Percentiles rank a stretch among this genome's conserved stretches.
Evolutionary conservation across 2,797 vertebrate genomes (phyloP).

Genomic region (Pygocentrus nattereri): DNA sequence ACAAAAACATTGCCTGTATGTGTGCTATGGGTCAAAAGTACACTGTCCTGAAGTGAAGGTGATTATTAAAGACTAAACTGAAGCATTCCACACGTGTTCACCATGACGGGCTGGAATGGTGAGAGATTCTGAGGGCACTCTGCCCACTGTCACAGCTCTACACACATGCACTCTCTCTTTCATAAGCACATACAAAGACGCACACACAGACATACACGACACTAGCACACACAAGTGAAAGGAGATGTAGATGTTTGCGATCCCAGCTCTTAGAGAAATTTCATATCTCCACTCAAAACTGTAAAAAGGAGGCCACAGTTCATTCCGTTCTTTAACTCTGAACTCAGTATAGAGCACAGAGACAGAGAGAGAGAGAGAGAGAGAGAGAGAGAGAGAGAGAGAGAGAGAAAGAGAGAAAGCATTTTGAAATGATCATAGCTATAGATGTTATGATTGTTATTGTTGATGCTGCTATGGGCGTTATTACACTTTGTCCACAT

Average conservation of each 20-base stretch:
- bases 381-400: background rate
- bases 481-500: background rate
- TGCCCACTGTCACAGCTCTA: background rate
- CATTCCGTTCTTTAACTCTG: background rate
- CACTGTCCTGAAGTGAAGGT: background rate
- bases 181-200: background rate
- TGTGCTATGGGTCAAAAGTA: background rate
- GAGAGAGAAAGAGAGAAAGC: background rate
- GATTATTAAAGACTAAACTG: background rate
- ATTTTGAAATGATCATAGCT: too few species aligned
- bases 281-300: slow-evolving; percentile 18
- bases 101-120: background rate
- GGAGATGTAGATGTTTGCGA: background rate
- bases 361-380: slow-evolving; percentile 1
- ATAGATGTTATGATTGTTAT: too few species aligned
- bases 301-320: background rate
- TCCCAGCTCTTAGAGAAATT: background rate
- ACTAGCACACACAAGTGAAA: background rate
- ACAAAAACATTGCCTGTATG: background rate
- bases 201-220: background rate
- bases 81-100: background rate
- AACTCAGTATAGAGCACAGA: background rate
- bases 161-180: background rate
- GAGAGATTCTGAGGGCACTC: slow-evolving; percentile 18
- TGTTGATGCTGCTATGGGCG: background rate